Conservation (phyloP, 2,888 invertebrate species). For the Nezara viridula region DNA sequence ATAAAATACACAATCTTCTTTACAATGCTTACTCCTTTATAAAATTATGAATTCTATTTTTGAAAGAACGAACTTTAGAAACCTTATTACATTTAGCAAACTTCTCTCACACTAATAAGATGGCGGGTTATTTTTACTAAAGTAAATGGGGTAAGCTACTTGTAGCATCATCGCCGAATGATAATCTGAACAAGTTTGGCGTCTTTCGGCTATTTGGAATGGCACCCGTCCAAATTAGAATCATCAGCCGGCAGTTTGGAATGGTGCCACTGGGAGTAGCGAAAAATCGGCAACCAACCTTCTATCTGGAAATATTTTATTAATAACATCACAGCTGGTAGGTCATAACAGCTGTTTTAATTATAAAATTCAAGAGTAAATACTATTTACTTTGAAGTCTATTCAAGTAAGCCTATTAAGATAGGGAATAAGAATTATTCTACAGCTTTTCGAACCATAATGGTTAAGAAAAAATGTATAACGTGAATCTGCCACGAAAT, state of each 20-base stretch:
- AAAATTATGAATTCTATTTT: no score
- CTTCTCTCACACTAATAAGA: background rate
- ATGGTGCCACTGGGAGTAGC: background rate
- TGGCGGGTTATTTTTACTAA: background rate
- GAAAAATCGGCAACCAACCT: constrained; percentile 24
- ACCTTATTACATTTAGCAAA: background rate
- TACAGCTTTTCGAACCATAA: no score
- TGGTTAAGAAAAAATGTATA: no score
- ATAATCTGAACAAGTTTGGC: constrained; percentile 9
- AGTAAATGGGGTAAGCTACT: constrained; percentile 10
- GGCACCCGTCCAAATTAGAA: constrained; percentile 15
- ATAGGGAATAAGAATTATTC: no score
- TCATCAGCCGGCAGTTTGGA: constrained; percentile 31
- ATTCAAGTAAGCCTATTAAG: no score
- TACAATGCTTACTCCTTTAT: no score
- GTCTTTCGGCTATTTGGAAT: constrained; percentile 14
- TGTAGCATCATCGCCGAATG: constrained; percentile 6
- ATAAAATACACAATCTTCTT: no score
- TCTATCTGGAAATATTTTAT: background rate
- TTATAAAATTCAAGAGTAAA: no score
- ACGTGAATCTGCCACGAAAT: no score
- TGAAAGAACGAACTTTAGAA: background rate
- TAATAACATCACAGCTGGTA: background rate
- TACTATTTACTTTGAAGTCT: no score
- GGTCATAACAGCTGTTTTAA: background rate